phyloP scores from a whole-genome alignment of 2,797 vertebrate species.

The Alca torda region DNA sequence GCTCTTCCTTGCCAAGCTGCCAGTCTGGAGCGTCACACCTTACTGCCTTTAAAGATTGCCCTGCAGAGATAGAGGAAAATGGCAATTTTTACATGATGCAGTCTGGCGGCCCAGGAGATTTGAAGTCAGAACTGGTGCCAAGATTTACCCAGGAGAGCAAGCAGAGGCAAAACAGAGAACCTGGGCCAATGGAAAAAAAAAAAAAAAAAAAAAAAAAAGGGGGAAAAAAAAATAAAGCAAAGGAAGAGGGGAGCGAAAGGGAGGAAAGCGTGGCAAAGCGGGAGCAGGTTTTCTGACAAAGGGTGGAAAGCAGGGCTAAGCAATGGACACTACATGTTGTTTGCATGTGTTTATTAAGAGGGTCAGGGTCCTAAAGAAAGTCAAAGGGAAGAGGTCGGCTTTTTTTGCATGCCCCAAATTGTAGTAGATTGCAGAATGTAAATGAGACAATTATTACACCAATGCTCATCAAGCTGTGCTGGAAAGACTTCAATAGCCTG shows the following conservation, averaged over 20 bases:
- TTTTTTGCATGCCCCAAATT: conserved; percentile 84
- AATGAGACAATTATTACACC: conserved; percentile 99
- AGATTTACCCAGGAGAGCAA: conserved; percentile 95
- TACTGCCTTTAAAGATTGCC: conserved; percentile 99
- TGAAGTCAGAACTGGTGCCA: conserved; percentile 96
- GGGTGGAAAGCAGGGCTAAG: conserved; percentile 25
- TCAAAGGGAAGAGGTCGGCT: conserved; percentile 79
- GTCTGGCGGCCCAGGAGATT: conserved; percentile 97
- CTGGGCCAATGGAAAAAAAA: conserved; percentile 74
- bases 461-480: conserved; percentile 99
- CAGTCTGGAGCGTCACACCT: conserved; percentile 99
- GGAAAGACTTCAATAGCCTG: conserved; percentile 99
- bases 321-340: conserved; percentile 58
- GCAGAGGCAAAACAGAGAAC: conserved; percentile 80
- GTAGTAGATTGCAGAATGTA: conserved; percentile 99
- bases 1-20: conserved; percentile 95
- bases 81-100: conserved; percentile 92
- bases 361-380: conserved; percentile 74
- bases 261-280: not conserved
- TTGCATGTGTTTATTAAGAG: conserved; percentile 55
- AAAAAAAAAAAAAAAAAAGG: not conserved
- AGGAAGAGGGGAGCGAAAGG: conserved; percentile 18
- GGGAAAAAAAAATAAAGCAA: not conserved
- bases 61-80: conserved; percentile 95
- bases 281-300: conserved; percentile 34